phyloP scores from a whole-genome alignment of 2,797 vertebrate species.

The Acomys russatus region DNA sequence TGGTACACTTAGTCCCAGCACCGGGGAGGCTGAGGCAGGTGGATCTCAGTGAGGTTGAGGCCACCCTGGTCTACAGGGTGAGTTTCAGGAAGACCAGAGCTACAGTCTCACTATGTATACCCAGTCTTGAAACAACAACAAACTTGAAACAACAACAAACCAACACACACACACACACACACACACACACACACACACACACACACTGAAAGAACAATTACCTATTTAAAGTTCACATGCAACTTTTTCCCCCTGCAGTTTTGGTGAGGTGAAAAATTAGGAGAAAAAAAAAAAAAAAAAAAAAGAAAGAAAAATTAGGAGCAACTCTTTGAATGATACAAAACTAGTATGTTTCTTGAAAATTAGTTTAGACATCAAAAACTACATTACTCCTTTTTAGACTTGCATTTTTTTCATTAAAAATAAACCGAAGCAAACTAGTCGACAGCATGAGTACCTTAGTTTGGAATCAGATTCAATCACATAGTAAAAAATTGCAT shows the following conservation, averaged over 20 bases:
- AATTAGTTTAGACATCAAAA: background rate
- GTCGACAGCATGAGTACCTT: background rate
- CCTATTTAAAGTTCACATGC: constrained; percentile 45
- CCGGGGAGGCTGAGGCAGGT: background rate
- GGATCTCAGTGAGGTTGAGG: background rate
- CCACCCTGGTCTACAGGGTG: background rate
- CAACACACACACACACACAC: background rate
- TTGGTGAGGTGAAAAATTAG: background rate
- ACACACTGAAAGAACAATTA: constrained; percentile 16
- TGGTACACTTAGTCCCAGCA: background rate
- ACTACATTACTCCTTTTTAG: background rate
- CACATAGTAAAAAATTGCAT: constrained; percentile 10
- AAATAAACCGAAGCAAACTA: background rate
- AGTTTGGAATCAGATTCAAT: constrained; percentile 47
- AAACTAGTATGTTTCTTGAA: background rate
- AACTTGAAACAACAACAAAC: background rate
- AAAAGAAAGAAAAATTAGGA: background rate
- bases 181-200: background rate
- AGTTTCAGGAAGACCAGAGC: background rate
- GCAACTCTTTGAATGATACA: background rate
- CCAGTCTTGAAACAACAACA: background rate
- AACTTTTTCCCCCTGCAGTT: background rate
- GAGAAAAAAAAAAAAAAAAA: too few species aligned
- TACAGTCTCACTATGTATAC: background rate
- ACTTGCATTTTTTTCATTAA: background rate